Conservation (phyloP, 2,113 vertebrate species). For the Narcine bancroftii region DNA sequence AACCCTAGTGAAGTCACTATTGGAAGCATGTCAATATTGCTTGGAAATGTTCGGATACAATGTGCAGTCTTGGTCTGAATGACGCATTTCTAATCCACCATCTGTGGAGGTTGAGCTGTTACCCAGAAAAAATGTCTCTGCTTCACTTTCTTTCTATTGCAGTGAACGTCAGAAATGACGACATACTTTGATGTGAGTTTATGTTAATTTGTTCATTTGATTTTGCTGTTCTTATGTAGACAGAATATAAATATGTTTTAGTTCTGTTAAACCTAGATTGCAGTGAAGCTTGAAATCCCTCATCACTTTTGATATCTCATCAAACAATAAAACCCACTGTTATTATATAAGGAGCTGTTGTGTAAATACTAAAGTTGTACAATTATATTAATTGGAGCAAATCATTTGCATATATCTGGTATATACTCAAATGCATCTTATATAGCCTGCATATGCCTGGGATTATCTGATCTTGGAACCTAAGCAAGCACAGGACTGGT, state of each 20-base stretch:
- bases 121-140: constrained; percentile 19
- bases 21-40: background rate
- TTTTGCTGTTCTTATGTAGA: background rate
- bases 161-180: constrained; percentile 5
- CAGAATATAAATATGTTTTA: constrained; percentile 30
- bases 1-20: too few relatives aligned
- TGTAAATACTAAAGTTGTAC: background rate
- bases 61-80: background rate
- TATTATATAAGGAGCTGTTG: constrained; percentile 1
- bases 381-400: constrained; percentile 27
- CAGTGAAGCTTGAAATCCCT: constrained; percentile 24
- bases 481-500: too few relatives aligned
- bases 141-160: constrained; percentile 27
- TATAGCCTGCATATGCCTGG: too few relatives aligned
- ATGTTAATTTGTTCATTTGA: constrained; percentile 33
- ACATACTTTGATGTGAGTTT: constrained; percentile 33
- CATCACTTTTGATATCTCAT: constrained; percentile 27
- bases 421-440: background rate
- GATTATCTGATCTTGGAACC: too few relatives aligned
- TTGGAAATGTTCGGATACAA: background rate
- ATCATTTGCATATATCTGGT: constrained; percentile 14
- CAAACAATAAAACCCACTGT: constrained; percentile 26
- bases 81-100: constrained; percentile 27
- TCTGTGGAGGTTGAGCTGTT: constrained; percentile 22
- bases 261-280: constrained; percentile 17